These are phyloP conservation scores for Burhinus bistriatus DNA, from an alignment of 2,113 vertebrate species.

Conservation along the genomic window DNA sequence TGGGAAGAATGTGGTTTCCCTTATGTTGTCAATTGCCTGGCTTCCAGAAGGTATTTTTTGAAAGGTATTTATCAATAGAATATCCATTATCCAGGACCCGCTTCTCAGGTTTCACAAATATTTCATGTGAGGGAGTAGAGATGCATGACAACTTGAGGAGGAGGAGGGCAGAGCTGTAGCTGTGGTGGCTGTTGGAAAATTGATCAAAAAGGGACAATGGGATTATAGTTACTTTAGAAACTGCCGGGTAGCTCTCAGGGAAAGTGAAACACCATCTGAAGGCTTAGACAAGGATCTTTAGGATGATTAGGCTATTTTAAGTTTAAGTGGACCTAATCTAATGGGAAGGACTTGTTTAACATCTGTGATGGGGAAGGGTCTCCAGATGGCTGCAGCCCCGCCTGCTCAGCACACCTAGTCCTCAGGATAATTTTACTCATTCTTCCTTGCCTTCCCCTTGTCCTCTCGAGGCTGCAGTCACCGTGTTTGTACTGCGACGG, in stretches of 20 bases:
- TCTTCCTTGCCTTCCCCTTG: background rate
- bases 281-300: background rate
- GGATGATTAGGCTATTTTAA: background rate
- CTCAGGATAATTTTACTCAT: background rate
- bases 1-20: background rate
- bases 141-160: background rate
- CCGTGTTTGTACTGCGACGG: background rate
- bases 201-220: fast-evolving
- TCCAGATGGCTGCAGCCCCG: background rate
- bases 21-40: fast-evolving
- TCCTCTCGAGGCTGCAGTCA: background rate
- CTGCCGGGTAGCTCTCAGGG: background rate
- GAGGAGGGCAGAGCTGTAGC: background rate
- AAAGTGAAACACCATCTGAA: background rate
- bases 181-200: background rate
- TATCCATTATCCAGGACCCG: background rate
- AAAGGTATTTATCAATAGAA: background rate
- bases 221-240: background rate
- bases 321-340: background rate
- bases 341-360: background rate
- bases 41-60: background rate
- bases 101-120: background rate
- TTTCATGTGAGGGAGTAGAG: background rate
- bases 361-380: background rate
- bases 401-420: background rate